These are phyloP conservation scores for Ammodytes marinus DNA, from an alignment of 2,113 vertebrate genomes.

Conservation along the genomic window DNA sequence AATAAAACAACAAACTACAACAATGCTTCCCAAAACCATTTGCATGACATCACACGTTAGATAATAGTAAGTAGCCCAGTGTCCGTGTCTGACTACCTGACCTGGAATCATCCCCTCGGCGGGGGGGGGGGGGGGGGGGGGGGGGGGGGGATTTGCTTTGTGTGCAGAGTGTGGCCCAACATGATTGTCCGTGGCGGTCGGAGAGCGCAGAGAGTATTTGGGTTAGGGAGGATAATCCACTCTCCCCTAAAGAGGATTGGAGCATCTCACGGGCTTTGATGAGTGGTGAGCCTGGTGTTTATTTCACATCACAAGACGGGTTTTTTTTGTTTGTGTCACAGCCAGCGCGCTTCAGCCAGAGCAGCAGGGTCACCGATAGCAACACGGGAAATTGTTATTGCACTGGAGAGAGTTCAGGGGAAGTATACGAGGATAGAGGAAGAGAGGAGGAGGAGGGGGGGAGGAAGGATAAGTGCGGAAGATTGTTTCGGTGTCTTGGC, in stretches of 20 bases:
- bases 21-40: constrained; percentile 10
- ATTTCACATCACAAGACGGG: constrained; percentile 76
- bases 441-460: neutral
- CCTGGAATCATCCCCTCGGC: constrained; percentile 36
- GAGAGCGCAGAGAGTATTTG: constrained; percentile 76
- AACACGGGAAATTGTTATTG: constrained; percentile 55
- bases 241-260: constrained; percentile 85
- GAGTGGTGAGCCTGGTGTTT: constrained; percentile 78
- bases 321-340: constrained; percentile 61
- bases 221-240: constrained; percentile 84
- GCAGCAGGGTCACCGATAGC: constrained; percentile 26
- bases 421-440: neutral
- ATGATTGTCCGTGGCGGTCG: constrained; percentile 46
- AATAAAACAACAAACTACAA: neutral
- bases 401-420: neutral
- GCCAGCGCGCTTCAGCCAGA: constrained; percentile 35
- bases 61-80: neutral
- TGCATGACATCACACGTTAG: neutral
- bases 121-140: neutral
- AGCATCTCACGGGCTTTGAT: constrained; percentile 78
- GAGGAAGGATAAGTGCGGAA: constrained; percentile 16
- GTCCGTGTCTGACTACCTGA: constrained; percentile 34
- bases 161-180: constrained; percentile 48
- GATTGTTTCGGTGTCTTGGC: constrained; percentile 46
- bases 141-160: constrained; percentile 43